Conservation (phyloP, 2,797 vertebrate species). For the Dicrostonyx torquatus region DNA sequence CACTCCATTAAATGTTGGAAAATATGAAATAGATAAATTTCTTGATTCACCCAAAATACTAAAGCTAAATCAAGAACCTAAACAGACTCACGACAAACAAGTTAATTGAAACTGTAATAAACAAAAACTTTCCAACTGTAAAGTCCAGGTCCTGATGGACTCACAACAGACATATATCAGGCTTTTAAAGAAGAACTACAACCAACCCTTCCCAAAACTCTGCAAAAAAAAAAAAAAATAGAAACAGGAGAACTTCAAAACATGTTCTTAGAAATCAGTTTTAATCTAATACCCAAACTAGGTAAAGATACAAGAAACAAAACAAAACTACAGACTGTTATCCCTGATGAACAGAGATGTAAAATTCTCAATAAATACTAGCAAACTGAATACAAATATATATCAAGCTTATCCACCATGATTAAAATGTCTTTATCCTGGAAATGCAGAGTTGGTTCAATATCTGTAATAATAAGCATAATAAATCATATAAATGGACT, state of each 20-base stretch:
- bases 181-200: neutral
- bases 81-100: neutral
- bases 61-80: neutral
- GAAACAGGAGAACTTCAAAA: neutral
- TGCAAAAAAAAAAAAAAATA: neutral
- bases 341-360: neutral
- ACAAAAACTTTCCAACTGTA: neutral
- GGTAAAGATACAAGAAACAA: neutral
- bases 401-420: neutral
- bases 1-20: neutral
- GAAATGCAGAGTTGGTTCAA: neutral
- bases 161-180: neutral
- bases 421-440: neutral
- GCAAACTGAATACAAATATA: neutral
- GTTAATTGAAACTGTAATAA: neutral
- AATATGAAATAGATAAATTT: neutral
- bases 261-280: neutral
- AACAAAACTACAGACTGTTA: neutral
- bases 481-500: neutral
- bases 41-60: neutral
- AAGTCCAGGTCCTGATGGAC: neutral
- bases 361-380: neutral
- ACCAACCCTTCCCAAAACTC: neutral
- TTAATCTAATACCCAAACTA: neutral
- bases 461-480: neutral